A percentile compares a stretch with the other conserved stretches of the same genome.
These are phyloP conservation scores for Boloria euphrosyne DNA, from an alignment of 2,888 invertebrate species.

Conservation along the genomic window DNA sequence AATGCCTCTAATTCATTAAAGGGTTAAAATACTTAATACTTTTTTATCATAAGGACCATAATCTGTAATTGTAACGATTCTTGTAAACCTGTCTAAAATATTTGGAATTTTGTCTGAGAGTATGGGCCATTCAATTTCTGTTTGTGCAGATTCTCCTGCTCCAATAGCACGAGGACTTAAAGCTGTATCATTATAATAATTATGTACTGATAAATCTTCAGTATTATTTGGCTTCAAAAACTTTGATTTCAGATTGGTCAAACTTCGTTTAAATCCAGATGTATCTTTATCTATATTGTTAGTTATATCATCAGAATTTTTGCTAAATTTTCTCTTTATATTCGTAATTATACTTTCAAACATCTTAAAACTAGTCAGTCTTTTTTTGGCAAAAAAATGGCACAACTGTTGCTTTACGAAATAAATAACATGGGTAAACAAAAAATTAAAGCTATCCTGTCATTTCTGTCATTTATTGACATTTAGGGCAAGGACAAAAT, in stretches of 20 bases:
- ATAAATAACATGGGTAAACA: slow-evolving; percentile 48
- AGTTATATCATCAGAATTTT: slow-evolving; percentile 57
- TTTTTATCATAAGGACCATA: slow-evolving; percentile 53
- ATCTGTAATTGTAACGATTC: slow-evolving; percentile 64
- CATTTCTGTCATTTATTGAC: slow-evolving; percentile 67
- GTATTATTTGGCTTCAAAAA: slow-evolving; percentile 54
- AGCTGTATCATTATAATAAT: slow-evolving; percentile 67
- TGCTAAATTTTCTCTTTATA: slow-evolving; percentile 71
- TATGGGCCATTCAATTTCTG: slow-evolving; percentile 81
- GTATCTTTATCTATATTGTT: slow-evolving; percentile 57
- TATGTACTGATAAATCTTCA: slow-evolving; percentile 47
- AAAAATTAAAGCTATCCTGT: slow-evolving; percentile 57
- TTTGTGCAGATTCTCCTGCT: slow-evolving; percentile 66
- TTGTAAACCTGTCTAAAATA: slow-evolving; percentile 76
- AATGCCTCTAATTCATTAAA: background rate
- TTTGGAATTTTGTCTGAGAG: slow-evolving; percentile 75
- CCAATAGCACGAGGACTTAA: slow-evolving; percentile 82
- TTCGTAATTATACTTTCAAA: slow-evolving; percentile 71
- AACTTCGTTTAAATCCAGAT: slow-evolving; percentile 60
- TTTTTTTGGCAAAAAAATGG: slow-evolving; percentile 58
- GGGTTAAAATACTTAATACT: slow-evolving; percentile 47
- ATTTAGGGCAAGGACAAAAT: slow-evolving; percentile 75
- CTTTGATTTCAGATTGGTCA: slow-evolving; percentile 66
- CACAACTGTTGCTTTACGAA: slow-evolving; percentile 46
- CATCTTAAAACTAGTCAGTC: slow-evolving; percentile 78